Conservation (phyloP, 2,888 invertebrate species). For the Machimus rusticus region DNA sequence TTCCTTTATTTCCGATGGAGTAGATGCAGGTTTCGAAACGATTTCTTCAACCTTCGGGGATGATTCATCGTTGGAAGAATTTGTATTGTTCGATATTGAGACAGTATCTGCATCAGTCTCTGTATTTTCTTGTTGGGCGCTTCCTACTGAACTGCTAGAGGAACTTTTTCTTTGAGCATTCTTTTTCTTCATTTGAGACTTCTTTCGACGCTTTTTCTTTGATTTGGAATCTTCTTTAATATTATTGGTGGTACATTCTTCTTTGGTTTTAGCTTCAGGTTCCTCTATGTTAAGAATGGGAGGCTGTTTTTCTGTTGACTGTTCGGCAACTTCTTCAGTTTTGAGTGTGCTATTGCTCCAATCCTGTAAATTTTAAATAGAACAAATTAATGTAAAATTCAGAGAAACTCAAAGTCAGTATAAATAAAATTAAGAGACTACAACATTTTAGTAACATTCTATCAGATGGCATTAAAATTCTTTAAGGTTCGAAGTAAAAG, state of each 20-base stretch:
- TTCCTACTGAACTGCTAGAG: slow-evolving; percentile 60
- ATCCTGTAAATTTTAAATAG: slow-evolving; percentile 48
- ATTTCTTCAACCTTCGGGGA: slow-evolving; percentile 56
- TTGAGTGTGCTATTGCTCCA: slow-evolving; percentile 53
- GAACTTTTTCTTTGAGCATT: slow-evolving; percentile 76
- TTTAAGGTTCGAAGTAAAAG: too few relatives aligned
- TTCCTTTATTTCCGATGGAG: not conserved
- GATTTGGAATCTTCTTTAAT: slow-evolving; percentile 63
- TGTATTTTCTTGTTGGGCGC: slow-evolving; percentile 49
- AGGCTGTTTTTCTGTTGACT: not conserved
- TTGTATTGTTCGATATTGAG: slow-evolving; percentile 54
- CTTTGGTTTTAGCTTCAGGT: not conserved
- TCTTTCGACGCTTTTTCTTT: slow-evolving; percentile 82
- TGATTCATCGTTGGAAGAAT: slow-evolving; percentile 57
- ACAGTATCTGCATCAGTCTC: slow-evolving; percentile 54
- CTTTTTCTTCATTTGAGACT: slow-evolving; percentile 81
- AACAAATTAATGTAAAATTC: not conserved
- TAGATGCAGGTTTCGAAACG: slow-evolving; percentile 7
- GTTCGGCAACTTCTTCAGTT: slow-evolving; percentile 48
- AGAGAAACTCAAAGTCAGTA: not conserved
- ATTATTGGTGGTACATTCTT: slow-evolving; percentile 57
- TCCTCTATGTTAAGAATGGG: not conserved
- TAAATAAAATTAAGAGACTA: too few relatives aligned
- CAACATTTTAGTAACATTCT: not conserved
- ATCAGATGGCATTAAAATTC: too few relatives aligned